Percentiles rank a stretch among this genome's conserved stretches.
phyloP scores from a whole-genome alignment of 2,888 invertebrate species.

The Perithous albicinctus region DNA sequence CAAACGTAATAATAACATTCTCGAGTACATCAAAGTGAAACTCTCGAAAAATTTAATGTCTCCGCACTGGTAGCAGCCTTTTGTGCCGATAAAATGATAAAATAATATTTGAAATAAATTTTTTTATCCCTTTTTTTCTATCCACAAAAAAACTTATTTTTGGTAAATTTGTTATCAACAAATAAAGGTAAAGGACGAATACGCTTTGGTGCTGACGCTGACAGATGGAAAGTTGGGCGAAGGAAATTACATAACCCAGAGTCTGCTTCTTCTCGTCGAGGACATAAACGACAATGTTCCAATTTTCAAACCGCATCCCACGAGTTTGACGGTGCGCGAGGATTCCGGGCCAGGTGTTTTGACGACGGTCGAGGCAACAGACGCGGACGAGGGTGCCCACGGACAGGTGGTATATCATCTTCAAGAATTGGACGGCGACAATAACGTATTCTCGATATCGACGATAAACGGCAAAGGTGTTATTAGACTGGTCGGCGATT shows the following conservation, averaged over 20 bases:
- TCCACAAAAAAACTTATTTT: too few species aligned
- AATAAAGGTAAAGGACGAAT: constrained; percentile 92
- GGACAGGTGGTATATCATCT: constrained; percentile 96
- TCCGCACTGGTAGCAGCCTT: background rate
- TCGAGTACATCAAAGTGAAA: constrained; percentile 75
- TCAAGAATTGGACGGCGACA: constrained; percentile 92
- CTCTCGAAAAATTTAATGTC: constrained; percentile 60
- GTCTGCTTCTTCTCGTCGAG: constrained; percentile 94
- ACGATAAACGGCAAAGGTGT: constrained; percentile 95
- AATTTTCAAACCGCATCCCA: constrained; percentile 93
- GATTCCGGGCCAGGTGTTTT: constrained; percentile 91
- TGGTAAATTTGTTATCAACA: too few species aligned
- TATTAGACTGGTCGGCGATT: constrained; percentile 89
- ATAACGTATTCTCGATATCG: constrained; percentile 91
- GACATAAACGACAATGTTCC: constrained; percentile 97
- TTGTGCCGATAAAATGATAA: background rate
- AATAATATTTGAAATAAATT: too few species aligned
- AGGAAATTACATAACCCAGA: constrained; percentile 95
- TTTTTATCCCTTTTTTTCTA: too few species aligned
- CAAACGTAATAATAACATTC: constrained; percentile 72
- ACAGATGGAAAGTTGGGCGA: constrained; percentile 95
- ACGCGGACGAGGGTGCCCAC: constrained; percentile 96
- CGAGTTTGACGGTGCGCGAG: constrained; percentile 92
- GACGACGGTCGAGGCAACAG: constrained; percentile 93
- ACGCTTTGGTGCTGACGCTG: constrained; percentile 94